Conservation (phyloP, 1,140 invertebrate species). For the Oncopeltus fasciatus region DNA sequence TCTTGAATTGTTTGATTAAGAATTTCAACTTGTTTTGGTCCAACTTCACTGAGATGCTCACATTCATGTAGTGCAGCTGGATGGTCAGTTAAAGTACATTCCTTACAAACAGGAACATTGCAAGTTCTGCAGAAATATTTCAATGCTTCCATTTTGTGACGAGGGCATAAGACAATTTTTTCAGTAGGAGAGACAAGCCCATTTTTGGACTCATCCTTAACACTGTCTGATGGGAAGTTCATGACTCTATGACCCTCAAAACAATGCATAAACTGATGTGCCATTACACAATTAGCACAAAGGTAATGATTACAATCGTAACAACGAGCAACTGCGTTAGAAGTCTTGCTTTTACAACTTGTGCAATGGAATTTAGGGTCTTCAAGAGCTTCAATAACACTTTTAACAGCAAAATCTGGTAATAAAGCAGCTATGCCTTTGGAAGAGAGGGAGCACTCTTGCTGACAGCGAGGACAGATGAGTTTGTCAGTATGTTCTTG, state of each 20-base stretch:
- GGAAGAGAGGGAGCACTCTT: constrained; percentile 45
- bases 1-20: constrained; percentile 67
- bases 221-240: constrained; percentile 46
- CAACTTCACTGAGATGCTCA: constrained; percentile 63
- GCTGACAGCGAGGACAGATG: constrained; percentile 64
- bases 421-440: constrained; percentile 45
- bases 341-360: constrained; percentile 72
- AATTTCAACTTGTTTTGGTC: constrained; percentile 67
- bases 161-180: constrained; percentile 58
- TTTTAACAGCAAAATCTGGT: constrained; percentile 49
- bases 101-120: constrained; percentile 78
- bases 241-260: constrained; percentile 89
- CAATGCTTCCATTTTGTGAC: constrained; percentile 73
- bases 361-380: constrained; percentile 49
- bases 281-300: constrained; percentile 92
- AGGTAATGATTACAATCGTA: constrained; percentile 89
- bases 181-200: constrained; percentile 31
- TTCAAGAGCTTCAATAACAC: constrained; percentile 28
- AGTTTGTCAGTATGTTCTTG: constrained; percentile 62
- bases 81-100: constrained; percentile 81
- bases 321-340: constrained; percentile 76
- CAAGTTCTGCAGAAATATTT: constrained; percentile 88
- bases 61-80: constrained; percentile 70
- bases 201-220: constrained; percentile 28
- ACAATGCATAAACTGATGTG: constrained; percentile 96